Evolutionary conservation across 2,113 vertebrate species (phyloP), one percentile per base, ranked within the genome.

Genomic region (Pyxicephalus adspersus): DNA sequence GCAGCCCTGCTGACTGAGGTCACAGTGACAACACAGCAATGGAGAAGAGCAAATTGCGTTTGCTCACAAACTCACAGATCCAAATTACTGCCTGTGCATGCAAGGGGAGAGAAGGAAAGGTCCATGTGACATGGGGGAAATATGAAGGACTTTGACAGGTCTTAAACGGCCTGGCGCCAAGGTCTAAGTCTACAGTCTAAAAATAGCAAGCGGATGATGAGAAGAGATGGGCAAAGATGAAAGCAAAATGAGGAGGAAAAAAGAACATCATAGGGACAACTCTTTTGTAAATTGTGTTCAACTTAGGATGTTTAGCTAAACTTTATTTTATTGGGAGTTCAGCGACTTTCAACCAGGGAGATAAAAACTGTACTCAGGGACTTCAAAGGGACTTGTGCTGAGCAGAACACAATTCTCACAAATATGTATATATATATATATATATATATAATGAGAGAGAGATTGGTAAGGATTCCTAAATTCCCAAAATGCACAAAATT

Each of bases 81-180:
- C 88, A 80, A 88, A 87, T 85, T 83, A 85, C 83, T 86, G 82
- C 84, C 85, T 83, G 83, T 64, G 83, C 80, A 87, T 84, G 88
- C 86, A 88, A 89, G 89, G 91, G 88, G 89, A 83, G 87, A 87
- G 85, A 90, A 94, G 89, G 86, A 90, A 91, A 87, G 91, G 88
- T 93, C 92, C 94, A 93, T 94, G 95, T 96, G 95, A 96, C 95
- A 94, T 88, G 89, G 92, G 91, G 95, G 93, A 93, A 95, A 95
- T 95, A 96, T 96, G 95, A 96, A 92, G 94, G 94, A 95, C 94
- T 96, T 93, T 96, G 96, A 96, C 96, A 96, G 95, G 93, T 96
- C 95, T 95, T 96, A 96, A 97, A 95, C 94, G 93, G 94, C 94
- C 95, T 97, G 95, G 95, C 96, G 95, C 96, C 96, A 95, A 91